A percentile compares a stretch with the other conserved stretches of the same genome.
Evolutionary conservation across 2,113 vertebrate genomes (phyloP).

Genomic region (Passer domesticus): DNA sequence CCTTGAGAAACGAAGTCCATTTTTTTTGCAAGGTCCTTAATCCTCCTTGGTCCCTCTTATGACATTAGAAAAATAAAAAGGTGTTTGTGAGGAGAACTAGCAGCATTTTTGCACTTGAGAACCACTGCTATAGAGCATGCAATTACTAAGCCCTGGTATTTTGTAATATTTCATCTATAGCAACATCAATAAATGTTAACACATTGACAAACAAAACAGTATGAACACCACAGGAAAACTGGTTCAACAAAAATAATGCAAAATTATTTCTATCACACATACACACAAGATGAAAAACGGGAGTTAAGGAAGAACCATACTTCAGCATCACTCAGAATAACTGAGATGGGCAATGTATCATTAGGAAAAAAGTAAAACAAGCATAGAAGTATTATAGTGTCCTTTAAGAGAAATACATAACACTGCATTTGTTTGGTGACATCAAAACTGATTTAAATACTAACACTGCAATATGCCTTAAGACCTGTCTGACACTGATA

Average conservation of each 20-base stretch:
- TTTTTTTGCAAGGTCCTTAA: slow-evolving; percentile 94
- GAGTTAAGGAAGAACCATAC: not conserved
- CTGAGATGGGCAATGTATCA: not conserved
- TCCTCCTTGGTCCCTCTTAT: slow-evolving; percentile 91
- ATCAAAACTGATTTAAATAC: not conserved
- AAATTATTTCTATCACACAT: not conserved
- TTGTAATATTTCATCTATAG: not conserved
- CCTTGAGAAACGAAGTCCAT: slow-evolving; percentile 98
- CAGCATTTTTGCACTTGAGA: not conserved
- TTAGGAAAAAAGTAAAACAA: not conserved
- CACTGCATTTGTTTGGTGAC: not conserved
- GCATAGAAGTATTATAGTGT: not conserved
- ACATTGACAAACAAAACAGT: not conserved
- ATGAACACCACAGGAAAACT: not conserved
- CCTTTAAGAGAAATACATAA: not conserved
- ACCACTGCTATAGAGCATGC: not conserved
- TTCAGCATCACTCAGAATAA: not conserved
- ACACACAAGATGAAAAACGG: not conserved
- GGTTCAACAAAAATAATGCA: not conserved
- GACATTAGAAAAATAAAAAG: not conserved
- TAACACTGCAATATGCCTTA: not conserved
- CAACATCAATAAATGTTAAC: not conserved
- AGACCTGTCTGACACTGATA: not conserved
- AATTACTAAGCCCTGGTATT: not conserved
- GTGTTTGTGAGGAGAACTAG: not conserved